phyloP scores from a whole-genome alignment of 2,888 invertebrate genomes.

The Cosmopolites sordidus region DNA sequence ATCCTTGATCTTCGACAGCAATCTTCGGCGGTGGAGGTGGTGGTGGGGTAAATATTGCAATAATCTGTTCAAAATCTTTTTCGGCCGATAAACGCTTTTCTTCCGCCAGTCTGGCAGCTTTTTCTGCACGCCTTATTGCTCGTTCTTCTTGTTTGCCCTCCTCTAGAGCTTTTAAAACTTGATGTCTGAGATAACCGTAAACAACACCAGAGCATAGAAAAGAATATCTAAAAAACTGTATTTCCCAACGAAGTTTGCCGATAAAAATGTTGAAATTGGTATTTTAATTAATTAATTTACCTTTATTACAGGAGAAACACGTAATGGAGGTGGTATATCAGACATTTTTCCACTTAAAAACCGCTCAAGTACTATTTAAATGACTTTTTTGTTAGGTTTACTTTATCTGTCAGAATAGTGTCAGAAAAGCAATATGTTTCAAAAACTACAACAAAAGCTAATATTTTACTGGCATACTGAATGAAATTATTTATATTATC shows the following conservation, averaged over 20 bases:
- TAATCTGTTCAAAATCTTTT: slow-evolving; percentile 22
- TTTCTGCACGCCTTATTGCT: slow-evolving; percentile 6
- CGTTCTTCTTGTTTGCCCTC: slow-evolving; percentile 14
- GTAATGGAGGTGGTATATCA: slow-evolving; percentile 19
- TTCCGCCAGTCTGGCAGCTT: slow-evolving; percentile 11
- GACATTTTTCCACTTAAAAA: slow-evolving; percentile 15
- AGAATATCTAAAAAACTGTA: slow-evolving; percentile 24
- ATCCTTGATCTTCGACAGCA: neutral
- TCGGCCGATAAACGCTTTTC: slow-evolving; percentile 18
- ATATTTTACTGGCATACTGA: too few relatives aligned
- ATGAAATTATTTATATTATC: too few relatives aligned
- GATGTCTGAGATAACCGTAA: slow-evolving; percentile 13
- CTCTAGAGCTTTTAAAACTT: slow-evolving; percentile 10
- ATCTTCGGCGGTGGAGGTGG: slow-evolving; percentile 2
- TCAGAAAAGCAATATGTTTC: neutral
- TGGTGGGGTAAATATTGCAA: slow-evolving; percentile 18
- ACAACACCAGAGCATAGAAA: slow-evolving; percentile 19
- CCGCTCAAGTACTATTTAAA: too few relatives aligned
- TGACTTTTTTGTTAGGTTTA: neutral
- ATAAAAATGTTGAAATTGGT: neutral
- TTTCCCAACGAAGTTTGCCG: too few relatives aligned
- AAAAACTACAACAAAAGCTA: too few relatives aligned
- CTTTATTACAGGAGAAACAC: slow-evolving; percentile 19
- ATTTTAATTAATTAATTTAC: slow-evolving; percentile 4
- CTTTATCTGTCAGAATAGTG: neutral